Evolutionary conservation across 1,140 invertebrate species (phyloP), one percentile per base, ranked within the genome.

Genomic region (Drosophila sechellia): DNA sequence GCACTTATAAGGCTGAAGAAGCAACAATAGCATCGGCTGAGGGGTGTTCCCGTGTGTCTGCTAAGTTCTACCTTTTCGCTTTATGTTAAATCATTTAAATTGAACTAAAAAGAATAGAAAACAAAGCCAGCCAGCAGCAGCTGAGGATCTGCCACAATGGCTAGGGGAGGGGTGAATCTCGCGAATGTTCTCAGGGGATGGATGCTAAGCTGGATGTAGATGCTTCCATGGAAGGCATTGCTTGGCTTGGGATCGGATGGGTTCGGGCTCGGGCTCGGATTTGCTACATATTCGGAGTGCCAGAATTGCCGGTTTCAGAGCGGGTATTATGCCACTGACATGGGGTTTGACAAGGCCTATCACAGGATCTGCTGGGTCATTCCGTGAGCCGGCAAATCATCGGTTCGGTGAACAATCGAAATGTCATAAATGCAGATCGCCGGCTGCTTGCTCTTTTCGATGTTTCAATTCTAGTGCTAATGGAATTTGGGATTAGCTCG

Each of bases 51-150:
- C 57, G 42, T 55, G 76, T 50, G 37, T 75, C 22, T 49, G 39
- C 40, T 68, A 68, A 63, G 75, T 53, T 49, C 85, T 85, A 69
- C 77, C 77, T 78, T 74, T 73, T 76, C 64, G 79, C 80, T 89
- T 87, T 87, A 87, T 87, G 84, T 89, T 87, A 89, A 87, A 87
- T 87, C 84, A 87, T 87, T 87, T 85, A 87, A 87, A 87, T 87
- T 89, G 84, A 87, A 87, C 78, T 86, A 76, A 76, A 70, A 74
- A 53, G 10, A 42, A 71, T n/a, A 43, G 15, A 40, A 57, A 70
- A 58, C 71, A 63, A 81, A 65, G 68, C 64, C 79, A 87, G 64
- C 78, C 79, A 87, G 64, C 78, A 87, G 83, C 84, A 89, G 77
- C 80, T 79, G 79, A 87, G 83, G 83, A 66, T 54, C 52, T 46